These are phyloP conservation scores for Drosophila pegasa DNA, from an alignment of 2,888 invertebrate genomes.

Conservation along the genomic window DNA sequence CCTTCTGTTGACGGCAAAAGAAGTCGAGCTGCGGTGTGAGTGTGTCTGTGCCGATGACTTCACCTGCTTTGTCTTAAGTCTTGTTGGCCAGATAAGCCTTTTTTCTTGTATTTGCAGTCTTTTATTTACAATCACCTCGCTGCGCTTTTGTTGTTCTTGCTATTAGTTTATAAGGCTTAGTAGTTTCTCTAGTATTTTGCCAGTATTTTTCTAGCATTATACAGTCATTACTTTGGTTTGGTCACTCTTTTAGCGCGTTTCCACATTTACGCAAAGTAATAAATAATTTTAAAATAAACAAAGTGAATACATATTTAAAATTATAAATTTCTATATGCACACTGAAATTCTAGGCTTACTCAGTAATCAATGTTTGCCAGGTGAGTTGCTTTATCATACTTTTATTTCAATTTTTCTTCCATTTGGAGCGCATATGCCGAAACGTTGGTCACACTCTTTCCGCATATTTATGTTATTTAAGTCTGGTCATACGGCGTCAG, in stretches of 20 bases:
- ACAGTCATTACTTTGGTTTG: background rate
- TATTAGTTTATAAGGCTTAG: constrained; percentile 3
- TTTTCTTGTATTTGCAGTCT: constrained; percentile 9
- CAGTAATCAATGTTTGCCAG: background rate
- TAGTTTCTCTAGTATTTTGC: constrained; percentile 35
- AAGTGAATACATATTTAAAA: background rate
- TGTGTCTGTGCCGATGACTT: constrained; percentile 9
- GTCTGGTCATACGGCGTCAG: constrained; percentile 49
- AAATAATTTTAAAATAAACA: background rate
- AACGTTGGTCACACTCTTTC: constrained; percentile 26
- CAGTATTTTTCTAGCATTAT: too few species aligned
- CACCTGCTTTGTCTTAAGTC: constrained; percentile 6
- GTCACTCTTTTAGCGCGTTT: constrained; percentile 22
- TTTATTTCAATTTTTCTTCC: background rate
- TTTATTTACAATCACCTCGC: constrained; percentile 48
- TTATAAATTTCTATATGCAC: background rate
- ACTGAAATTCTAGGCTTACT: background rate
- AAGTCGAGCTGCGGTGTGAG: background rate
- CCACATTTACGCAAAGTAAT: background rate
- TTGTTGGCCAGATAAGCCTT: background rate
- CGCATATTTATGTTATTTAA: constrained; percentile 11
- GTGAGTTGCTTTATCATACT: background rate
- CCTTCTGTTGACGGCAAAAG: background rate
- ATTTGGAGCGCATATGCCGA: background rate
- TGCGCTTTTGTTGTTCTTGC: constrained; percentile 15